These are phyloP conservation scores for Lineus longissimus DNA, from an alignment of 1,140 invertebrate species.

Conservation along the genomic window DNA sequence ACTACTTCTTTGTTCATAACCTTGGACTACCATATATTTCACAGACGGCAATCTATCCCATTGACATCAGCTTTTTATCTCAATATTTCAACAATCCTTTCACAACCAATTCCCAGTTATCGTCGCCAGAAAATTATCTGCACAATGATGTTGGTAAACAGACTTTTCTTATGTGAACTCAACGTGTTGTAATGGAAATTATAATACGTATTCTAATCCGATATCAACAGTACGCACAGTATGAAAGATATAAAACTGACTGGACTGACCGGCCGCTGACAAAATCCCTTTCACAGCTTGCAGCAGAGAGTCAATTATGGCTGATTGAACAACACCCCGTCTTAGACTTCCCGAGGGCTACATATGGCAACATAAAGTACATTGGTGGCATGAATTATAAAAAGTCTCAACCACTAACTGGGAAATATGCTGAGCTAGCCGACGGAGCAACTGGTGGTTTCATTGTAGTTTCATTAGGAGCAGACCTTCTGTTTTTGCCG, in stretches of 20 bases:
- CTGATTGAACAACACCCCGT: no score
- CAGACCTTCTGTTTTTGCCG: not conserved
- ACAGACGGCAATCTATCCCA: not conserved
- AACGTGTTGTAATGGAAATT: no score
- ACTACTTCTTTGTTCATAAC: not conserved
- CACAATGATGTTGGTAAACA: not conserved
- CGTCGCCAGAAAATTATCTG: not conserved
- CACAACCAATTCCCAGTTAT: not conserved
- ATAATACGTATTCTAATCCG: no score
- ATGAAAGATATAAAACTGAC: no score
- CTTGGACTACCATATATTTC: not conserved
- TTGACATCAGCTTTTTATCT: not conserved
- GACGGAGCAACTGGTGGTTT: not conserved
- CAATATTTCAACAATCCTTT: not conserved
- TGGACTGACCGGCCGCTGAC: no score
- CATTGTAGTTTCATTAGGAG: conserved; percentile 1
- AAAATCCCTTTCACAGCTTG: no score
- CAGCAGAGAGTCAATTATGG: no score
- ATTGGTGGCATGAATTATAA: no score
- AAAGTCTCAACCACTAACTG: no score
- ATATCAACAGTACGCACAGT: no score
- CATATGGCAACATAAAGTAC: no score
- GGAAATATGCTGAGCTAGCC: not conserved
- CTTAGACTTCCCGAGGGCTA: no score
- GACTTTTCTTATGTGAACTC: not conserved